Evolutionary conservation across 1,140 invertebrate species (phyloP), one percentile per base, ranked within the genome.

Genomic region (Euura lappo): DNA sequence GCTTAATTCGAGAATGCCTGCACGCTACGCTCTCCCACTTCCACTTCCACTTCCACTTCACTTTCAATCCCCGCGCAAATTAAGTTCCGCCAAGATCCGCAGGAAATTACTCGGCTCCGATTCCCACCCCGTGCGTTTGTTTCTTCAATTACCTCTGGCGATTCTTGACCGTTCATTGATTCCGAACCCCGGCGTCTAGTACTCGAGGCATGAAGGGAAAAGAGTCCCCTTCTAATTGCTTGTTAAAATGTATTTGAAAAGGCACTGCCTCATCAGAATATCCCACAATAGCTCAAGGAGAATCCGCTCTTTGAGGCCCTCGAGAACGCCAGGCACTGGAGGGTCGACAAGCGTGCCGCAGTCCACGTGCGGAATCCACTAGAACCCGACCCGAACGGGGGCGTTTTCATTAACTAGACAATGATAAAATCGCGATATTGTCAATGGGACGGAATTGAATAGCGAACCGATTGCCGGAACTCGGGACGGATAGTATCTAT

Each of bases 211-310:
- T n/a, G 51, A 60, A n/a, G 13, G 51, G 51, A n/a, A 60, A 60
- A n/a, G 13, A 60, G 13, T 6, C 8, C 51, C 28, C 28, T 60
- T 60, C 78, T 80, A 81, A 81, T 81, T 76, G 77, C 64, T 76
- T 72, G 75, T 75, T 79, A 76, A 77, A 80, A 78, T 72, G 76
- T 72, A 77, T 78, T 80, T 76, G 73, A 78, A 77, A 68, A 79
- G 79, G 73, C 78, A 79, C 78, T 78, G 74, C 79, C 80, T 83
- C 81, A 83, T 83, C 80, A 79, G 76, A 81, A 80, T 76, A 78
- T 80, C 79, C 78, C 81, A 83, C 81, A 83, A 83, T 83, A 77
- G 72, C 51, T 3, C 11, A 42, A 45, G 11, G 69, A 70, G 45
- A 10, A 44, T 60, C 11, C 44, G 6, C 64, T 13, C 51, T 60